Evolutionary conservation across 2,797 vertebrate species (phyloP).

Genomic region (Molossus molossus): DNA sequence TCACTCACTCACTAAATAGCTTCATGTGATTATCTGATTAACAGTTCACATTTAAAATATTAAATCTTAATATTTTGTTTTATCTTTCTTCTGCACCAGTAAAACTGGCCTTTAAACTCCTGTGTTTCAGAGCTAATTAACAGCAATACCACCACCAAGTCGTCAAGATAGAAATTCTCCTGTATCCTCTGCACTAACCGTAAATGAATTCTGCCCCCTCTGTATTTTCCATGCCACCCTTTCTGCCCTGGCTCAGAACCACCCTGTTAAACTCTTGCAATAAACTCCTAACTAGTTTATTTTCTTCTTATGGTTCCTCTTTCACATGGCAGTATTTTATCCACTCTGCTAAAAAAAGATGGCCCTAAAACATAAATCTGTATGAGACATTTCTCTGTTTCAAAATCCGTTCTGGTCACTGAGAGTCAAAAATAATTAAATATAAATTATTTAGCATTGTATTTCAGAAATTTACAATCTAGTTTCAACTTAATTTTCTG

Average conservation of each 20-base stretch:
- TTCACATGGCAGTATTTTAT: not conserved
- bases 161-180: not conserved
- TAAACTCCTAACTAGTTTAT: not conserved
- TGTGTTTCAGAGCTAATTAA: not conserved
- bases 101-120: not conserved
- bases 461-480: not conserved
- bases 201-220: not conserved
- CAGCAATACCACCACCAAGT: not conserved
- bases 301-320: not conserved
- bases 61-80: not conserved
- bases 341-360: not conserved
- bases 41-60: not conserved
- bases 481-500: not conserved
- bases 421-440: constrained; percentile 47
- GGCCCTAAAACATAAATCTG: not conserved
- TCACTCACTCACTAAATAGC: not conserved
- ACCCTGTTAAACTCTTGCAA: not conserved
- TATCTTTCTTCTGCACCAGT: not conserved
- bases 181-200: not conserved
- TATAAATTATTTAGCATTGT: not conserved
- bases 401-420: not conserved
- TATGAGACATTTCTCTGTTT: not conserved
- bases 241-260: not conserved
- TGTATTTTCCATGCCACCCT: not conserved
- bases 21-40: not conserved